These are phyloP conservation scores for Drusus annulatus DNA, from an alignment of 1,140 invertebrate genomes.

Conservation along the genomic window DNA sequence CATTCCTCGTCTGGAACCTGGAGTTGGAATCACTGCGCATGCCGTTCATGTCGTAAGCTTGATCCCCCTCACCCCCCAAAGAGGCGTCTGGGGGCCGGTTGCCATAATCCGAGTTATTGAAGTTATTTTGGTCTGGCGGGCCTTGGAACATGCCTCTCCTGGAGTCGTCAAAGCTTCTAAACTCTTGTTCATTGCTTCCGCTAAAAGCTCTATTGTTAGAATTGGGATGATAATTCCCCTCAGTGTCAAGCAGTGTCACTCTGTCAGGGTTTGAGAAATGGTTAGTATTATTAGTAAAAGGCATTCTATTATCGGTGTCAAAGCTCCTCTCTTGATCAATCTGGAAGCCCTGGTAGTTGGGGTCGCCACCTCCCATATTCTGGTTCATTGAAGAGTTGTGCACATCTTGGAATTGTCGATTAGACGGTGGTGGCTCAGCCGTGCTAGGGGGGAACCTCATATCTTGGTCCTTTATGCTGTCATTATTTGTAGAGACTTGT, in stretches of 20 bases:
- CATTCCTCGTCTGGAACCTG: slow-evolving; percentile 40
- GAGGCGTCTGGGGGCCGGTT: slow-evolving; percentile 34
- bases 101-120: slow-evolving; percentile 40
- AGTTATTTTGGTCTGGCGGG: slow-evolving; percentile 46
- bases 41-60: slow-evolving; percentile 60
- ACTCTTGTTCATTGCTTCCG: slow-evolving; percentile 28
- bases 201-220: slow-evolving; percentile 36
- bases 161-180: slow-evolving; percentile 37
- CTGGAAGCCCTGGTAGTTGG: slow-evolving; percentile 49
- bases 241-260: slow-evolving; percentile 18
- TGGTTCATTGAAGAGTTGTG: slow-evolving; percentile 10
- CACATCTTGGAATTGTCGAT: slow-evolving; percentile 8
- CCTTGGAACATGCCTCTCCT: slow-evolving; percentile 25
- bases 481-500: slow-evolving; percentile 67
- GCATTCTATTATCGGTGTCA: slow-evolving; percentile 1
- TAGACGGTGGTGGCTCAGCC: neutral
- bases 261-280: slow-evolving; percentile 3
- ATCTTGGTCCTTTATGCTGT: slow-evolving; percentile 46
- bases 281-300: slow-evolving; percentile 19
- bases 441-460: slow-evolving; percentile 57
- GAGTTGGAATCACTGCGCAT: slow-evolving; percentile 31
- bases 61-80: slow-evolving; percentile 47
- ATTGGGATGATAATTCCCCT: slow-evolving; percentile 41
- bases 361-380: slow-evolving; percentile 2
- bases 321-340: slow-evolving; percentile 32